Percentiles rank a stretch among this genome's conserved stretches.
Evolutionary conservation across 2,797 vertebrate genomes (phyloP).

Genomic region (Macrochelys suwanniensis): DNA sequence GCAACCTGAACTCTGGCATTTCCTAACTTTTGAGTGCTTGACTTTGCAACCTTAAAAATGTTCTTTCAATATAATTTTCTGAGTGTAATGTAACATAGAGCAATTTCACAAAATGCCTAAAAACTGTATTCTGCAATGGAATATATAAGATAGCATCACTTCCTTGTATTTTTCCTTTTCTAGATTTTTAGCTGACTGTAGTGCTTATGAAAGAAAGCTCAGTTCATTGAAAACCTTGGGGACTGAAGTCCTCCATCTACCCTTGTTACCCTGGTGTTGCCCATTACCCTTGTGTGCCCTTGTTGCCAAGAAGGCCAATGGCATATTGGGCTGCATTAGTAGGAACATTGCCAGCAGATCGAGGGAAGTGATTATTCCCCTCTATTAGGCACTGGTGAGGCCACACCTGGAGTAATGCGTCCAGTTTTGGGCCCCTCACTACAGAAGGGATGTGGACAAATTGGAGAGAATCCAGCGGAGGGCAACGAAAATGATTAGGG

Average conservation of each 20-base stretch:
- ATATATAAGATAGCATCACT: not conserved
- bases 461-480: too few species aligned
- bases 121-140: not conserved
- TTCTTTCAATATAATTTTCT: not conserved
- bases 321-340: too few species aligned
- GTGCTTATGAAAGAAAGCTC: not conserved
- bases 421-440: too few species aligned
- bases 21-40: not conserved
- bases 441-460: too few species aligned
- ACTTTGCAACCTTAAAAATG: not conserved
- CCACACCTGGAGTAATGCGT: too few species aligned
- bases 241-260: not conserved
- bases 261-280: too few species aligned
- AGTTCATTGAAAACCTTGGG: not conserved
- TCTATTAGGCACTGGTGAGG: too few species aligned
- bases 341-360: too few species aligned
- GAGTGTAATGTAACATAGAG: not conserved
- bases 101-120: not conserved
- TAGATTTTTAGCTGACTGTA: not conserved
- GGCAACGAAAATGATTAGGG: too few species aligned
- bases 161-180: not conserved
- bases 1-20: not conserved
- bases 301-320: too few species aligned
- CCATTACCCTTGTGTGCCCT: too few species aligned
- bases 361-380: too few species aligned